A percentile compares a stretch with the other conserved stretches of the same genome.
Conservation (phyloP, 2,888 invertebrate species). For the Eurois occulta region DNA sequence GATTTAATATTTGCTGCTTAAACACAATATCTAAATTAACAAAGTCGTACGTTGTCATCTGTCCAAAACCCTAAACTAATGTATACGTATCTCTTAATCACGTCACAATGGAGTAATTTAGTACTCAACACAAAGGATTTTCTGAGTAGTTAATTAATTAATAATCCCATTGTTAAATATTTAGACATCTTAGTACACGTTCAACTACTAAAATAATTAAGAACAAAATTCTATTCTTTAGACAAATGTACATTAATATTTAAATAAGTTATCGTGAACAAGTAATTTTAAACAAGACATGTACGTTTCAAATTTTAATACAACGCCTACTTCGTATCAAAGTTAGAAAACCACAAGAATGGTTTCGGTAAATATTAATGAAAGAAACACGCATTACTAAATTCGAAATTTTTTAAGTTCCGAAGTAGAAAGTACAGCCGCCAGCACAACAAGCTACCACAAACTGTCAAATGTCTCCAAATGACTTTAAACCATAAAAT, state of each 20-base stretch:
- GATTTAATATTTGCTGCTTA: background rate
- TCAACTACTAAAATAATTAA: background rate
- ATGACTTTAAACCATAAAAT: too few relatives aligned
- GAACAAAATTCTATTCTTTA: background rate
- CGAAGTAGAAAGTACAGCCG: background rate
- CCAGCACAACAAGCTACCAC: too few relatives aligned
- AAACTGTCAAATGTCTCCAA: too few relatives aligned
- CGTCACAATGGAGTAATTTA: conserved; percentile 3
- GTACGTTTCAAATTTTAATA: conserved; percentile 21
- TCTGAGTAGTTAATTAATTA: conserved; percentile 13
- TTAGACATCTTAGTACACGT: background rate
- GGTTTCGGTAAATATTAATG: conserved; percentile 6
- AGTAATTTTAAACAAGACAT: conserved; percentile 1
- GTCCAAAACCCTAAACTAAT: conserved; percentile 4
- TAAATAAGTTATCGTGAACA: background rate
- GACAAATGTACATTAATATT: background rate
- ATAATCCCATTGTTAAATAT: conserved; percentile 11
- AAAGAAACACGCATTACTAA: background rate
- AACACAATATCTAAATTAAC: background rate
- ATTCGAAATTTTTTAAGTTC: background rate
- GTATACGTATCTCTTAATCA: conserved; percentile 7
- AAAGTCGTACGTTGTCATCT: background rate
- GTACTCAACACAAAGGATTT: conserved; percentile 1
- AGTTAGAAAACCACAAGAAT: conserved; percentile 39
- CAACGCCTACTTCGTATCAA: background rate